Conservation (phyloP, 2,797 vertebrate species). For the Spinibarbus caldwelli region DNA sequence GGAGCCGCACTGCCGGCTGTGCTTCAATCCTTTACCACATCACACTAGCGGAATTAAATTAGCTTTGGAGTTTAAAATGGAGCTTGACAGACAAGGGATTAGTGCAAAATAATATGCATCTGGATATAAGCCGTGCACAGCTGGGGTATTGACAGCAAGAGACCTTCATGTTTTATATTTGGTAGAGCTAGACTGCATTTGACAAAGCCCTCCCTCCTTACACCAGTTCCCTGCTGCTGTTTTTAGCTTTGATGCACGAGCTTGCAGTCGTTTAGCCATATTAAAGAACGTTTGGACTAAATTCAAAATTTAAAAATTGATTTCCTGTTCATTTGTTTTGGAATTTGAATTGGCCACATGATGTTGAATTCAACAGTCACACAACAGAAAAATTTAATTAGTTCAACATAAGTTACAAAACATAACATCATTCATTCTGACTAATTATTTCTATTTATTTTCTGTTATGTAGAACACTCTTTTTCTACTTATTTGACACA, state of each 20-base stretch:
- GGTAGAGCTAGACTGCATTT: conserved; percentile 65
- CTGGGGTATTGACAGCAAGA: conserved; percentile 68
- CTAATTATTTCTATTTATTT: neutral
- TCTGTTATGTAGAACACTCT: neutral
- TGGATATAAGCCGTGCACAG: conserved; percentile 66
- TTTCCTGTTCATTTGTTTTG: neutral
- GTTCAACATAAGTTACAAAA: neutral
- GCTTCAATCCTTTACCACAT: conserved; percentile 49
- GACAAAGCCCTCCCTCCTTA: conserved; percentile 69
- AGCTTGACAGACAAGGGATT: conserved; percentile 68
- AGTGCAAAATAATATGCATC: conserved; percentile 70
- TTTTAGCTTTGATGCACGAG: conserved; percentile 63
- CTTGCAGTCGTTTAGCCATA: conserved; percentile 71
- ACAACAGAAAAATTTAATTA: neutral
- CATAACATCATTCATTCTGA: neutral
- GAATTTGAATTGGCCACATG: neutral
- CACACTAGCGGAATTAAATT: conserved; percentile 72
- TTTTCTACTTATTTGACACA: neutral
- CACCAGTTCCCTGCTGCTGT: conserved; percentile 60
- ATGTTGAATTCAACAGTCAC: conserved; percentile 16
- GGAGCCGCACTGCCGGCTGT: conserved; percentile 32
- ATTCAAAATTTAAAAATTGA: neutral
- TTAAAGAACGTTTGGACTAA: conserved; percentile 52
- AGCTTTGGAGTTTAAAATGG: conserved; percentile 72
- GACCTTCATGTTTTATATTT: conserved; percentile 72